A percentile compares a stretch with the other conserved stretches of the same genome.
Evolutionary conservation across 2,797 vertebrate species (phyloP).

Genomic region (Phataginus tricuspis): DNA sequence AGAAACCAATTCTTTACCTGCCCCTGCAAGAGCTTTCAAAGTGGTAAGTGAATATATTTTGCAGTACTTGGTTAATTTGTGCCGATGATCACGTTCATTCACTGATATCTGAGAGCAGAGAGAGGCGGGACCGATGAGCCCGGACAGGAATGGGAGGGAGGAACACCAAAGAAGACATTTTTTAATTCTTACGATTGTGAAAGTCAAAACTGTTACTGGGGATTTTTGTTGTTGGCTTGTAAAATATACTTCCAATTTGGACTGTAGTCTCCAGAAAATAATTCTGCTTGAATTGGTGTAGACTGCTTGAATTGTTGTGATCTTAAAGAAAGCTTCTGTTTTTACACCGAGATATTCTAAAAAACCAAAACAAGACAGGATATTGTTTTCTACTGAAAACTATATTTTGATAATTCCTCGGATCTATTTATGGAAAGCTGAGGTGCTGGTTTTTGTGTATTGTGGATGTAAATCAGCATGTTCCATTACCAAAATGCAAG

Average conservation of each 20-base stretch:
- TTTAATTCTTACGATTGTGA: neutral
- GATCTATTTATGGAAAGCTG: neutral
- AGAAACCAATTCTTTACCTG: conserved; percentile 91
- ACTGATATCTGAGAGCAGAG: neutral
- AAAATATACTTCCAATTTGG: neutral
- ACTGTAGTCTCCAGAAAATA: neutral
- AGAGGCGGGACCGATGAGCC: neutral
- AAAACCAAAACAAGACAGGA: neutral
- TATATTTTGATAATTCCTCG: neutral
- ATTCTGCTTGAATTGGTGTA: neutral
- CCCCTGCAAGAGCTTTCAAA: conserved; percentile 93
- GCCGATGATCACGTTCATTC: neutral
- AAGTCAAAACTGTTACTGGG: neutral
- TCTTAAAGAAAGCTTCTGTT: neutral
- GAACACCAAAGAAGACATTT: neutral
- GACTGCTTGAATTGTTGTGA: neutral
- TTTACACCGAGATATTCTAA: neutral
- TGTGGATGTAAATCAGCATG: neutral
- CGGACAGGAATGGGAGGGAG: neutral
- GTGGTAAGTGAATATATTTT: conserved; percentile 83
- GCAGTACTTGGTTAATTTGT: neutral
- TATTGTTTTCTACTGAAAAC: conserved; percentile 20
- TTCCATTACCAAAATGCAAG: conserved; percentile 1
- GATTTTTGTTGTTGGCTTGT: neutral
- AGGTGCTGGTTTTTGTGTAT: conserved; percentile 5